phyloP scores from a whole-genome alignment of 2,113 vertebrate genomes.

The Nannospalax galili region DNA sequence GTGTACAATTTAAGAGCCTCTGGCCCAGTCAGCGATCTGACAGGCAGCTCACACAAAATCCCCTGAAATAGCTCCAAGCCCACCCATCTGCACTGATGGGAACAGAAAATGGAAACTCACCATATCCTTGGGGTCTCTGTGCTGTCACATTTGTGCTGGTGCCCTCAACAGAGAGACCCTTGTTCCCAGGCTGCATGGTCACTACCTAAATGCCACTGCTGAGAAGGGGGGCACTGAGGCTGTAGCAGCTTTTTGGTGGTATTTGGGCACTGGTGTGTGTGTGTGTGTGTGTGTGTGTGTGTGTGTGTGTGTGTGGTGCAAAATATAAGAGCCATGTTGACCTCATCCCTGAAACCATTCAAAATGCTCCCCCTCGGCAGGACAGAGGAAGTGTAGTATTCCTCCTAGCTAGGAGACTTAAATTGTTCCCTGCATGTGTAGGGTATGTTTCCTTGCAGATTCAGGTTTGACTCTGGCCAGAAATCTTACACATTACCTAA shows the following conservation, averaged over 20 bases:
- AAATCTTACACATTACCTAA: not conserved
- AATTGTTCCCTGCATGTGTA: not conserved
- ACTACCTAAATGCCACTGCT: not conserved
- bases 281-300: not conserved
- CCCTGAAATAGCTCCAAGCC: not conserved
- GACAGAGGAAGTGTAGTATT: not conserved
- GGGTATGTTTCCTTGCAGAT: slow-evolving; percentile 5
- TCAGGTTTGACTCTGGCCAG: not conserved
- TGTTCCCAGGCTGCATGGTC: not conserved
- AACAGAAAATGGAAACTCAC: slow-evolving; percentile 63
- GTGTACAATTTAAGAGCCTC: slow-evolving; percentile 5
- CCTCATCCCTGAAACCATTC: not conserved
- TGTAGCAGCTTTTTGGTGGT: not conserved
- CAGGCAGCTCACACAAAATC: slow-evolving; percentile 45
- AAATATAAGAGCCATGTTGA: not conserved
- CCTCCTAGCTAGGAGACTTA: not conserved
- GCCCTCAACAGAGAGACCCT: not conserved
- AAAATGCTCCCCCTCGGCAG: not conserved
- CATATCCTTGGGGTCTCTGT: not conserved
- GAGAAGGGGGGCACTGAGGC: rapidly evolving
- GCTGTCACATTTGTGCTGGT: not conserved
- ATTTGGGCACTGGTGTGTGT: not conserved
- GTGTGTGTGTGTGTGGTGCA: not conserved
- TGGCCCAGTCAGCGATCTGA: slow-evolving; percentile 17
- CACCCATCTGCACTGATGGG: slow-evolving; percentile 16